These are phyloP conservation scores for Scolopax mira DNA, from an alignment of 2,113 vertebrate genomes.

Conservation along the genomic window DNA sequence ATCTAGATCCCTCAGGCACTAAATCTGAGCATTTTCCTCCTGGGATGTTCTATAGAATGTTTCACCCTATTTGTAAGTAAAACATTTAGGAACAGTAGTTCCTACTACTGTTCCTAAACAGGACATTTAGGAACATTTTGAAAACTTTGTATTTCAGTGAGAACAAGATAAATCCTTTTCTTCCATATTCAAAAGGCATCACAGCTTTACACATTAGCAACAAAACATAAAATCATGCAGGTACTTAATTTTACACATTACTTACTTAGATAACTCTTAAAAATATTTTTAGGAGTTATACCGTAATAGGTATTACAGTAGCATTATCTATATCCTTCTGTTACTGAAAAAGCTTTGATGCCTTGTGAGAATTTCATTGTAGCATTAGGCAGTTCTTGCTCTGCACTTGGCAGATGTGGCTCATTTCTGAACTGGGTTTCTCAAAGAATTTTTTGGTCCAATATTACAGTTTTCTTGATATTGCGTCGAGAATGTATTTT, in stretches of 20 bases:
- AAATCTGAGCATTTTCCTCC: neutral
- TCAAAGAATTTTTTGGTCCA: neutral
- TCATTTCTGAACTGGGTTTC: neutral
- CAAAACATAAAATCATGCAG: neutral
- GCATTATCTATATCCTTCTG: neutral
- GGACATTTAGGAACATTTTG: too few relatives aligned
- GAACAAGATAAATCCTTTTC: neutral
- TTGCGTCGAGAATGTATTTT: neutral
- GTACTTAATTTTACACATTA: neutral
- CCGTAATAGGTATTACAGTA: neutral
- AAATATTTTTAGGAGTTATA: neutral
- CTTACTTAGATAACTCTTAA: neutral
- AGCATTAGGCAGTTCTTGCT: neutral
- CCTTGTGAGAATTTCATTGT: neutral
- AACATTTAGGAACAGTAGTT: neutral
- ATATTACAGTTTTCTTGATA: neutral
- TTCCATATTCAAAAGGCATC: neutral
- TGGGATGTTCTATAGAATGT: neutral
- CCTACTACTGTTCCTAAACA: too few relatives aligned
- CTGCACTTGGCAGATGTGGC: neutral
- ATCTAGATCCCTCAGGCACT: neutral
- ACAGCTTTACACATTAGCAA: neutral
- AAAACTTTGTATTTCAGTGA: neutral
- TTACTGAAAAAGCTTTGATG: neutral
- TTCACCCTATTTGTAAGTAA: neutral